Evolutionary conservation across 2,113 vertebrate genomes (phyloP).

Genomic region (Larimichthys crocea): DNA sequence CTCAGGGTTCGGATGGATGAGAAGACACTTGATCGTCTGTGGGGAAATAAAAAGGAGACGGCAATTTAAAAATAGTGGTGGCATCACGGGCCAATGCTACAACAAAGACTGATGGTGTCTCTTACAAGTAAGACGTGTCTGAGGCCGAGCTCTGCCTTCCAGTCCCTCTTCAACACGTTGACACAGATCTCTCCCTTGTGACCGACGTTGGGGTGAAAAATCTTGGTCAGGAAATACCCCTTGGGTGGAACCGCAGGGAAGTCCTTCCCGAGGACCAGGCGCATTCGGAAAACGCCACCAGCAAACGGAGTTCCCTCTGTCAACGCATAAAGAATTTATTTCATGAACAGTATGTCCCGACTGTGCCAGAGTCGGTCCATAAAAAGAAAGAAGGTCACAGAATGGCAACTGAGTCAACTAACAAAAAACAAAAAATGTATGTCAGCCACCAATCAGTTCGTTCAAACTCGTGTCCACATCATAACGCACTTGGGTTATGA

Average conservation of each 20-base stretch:
- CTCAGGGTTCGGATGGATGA: slow-evolving; percentile 95
- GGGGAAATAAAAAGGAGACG: not conserved
- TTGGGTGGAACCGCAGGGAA: slow-evolving; percentile 94
- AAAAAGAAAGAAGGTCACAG: slow-evolving; percentile 33
- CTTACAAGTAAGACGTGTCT: slow-evolving; percentile 92
- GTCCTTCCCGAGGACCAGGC: slow-evolving; percentile 93
- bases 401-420: slow-evolving; percentile 30
- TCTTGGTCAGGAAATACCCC: slow-evolving; percentile 95
- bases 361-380: slow-evolving; percentile 21
- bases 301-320: slow-evolving; percentile 94
- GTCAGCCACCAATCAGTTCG: not conserved
- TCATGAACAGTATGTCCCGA: slow-evolving; percentile 47
- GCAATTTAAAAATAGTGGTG: not conserved
- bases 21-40: slow-evolving; percentile 95
- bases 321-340: slow-evolving; percentile 75
- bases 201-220: slow-evolving; percentile 95
- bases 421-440: not conserved
- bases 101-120: not conserved
- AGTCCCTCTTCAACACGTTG: slow-evolving; percentile 94
- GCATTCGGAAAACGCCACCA: slow-evolving; percentile 94
- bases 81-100: not conserved
- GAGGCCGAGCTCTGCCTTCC: slow-evolving; percentile 94
- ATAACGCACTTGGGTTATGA: not conserved
- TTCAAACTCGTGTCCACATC: not conserved
- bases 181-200: slow-evolving; percentile 95